These are phyloP conservation scores for Campylomormyrus numenius DNA, from an alignment of 2,113 vertebrate species.

Conservation along the genomic window DNA sequence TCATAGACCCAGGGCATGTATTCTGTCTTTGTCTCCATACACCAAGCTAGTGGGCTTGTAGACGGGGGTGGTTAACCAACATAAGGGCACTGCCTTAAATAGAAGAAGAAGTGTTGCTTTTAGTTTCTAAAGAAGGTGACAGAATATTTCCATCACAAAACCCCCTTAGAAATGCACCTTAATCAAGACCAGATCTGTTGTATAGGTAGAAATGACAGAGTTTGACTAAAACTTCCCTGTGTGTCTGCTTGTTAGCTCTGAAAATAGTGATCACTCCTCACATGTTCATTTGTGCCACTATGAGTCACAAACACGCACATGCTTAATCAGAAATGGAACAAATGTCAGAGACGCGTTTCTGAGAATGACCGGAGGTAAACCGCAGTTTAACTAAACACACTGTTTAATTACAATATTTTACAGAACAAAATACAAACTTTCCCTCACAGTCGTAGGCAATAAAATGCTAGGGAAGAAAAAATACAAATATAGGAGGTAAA, in stretches of 20 bases:
- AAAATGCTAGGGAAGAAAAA: not conserved
- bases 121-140: not conserved
- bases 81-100: not conserved
- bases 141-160: not conserved
- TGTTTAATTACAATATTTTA: slow-evolving; percentile 8
- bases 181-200: not conserved
- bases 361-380: not conserved
- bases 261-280: not conserved
- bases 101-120: not conserved
- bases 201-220: not conserved
- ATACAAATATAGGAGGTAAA: not conserved
- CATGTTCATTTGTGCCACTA: not conserved
- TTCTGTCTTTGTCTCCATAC: not conserved
- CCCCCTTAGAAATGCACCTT: not conserved
- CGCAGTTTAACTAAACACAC: not conserved
- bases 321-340: not conserved
- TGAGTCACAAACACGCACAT: not conserved
- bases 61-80: not conserved
- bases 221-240: not conserved
- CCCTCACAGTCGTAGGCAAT: not conserved
- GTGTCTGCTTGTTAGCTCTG: not conserved
- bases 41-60: not conserved
- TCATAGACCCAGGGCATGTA: not conserved
- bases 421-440: slow-evolving; percentile 5
- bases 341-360: not conserved